A percentile compares a stretch with the other conserved stretches of the same genome.
Conservation (phyloP, 2,113 vertebrate genomes). For the Callopanchax toddi region DNA sequence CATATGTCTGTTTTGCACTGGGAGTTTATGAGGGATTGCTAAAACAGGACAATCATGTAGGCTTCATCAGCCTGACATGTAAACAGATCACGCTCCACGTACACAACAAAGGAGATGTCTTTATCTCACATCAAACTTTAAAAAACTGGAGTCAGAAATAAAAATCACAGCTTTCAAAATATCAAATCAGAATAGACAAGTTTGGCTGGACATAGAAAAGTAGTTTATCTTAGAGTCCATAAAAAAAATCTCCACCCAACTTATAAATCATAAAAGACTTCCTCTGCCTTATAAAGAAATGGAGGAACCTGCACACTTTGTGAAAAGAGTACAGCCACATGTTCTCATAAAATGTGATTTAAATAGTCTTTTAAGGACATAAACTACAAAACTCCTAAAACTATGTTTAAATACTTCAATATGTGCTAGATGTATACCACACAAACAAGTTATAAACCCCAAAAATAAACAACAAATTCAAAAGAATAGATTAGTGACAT, state of each 20-base stretch:
- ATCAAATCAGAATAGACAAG: neutral
- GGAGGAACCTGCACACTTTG: constrained; percentile 15
- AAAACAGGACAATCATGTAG: constrained; percentile 7
- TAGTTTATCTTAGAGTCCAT: constrained; percentile 12
- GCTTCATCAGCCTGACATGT: constrained; percentile 36
- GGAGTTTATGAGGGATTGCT: constrained; percentile 25
- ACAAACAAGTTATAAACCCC: too few species aligned
- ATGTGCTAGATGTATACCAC: neutral
- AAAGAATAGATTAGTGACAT: too few species aligned
- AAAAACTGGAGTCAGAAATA: neutral
- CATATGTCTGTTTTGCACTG: constrained; percentile 44
- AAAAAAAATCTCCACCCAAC: constrained; percentile 7
- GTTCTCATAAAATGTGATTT: constrained; percentile 21
- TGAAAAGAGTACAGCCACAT: neutral
- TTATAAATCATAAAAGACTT: constrained; percentile 4
- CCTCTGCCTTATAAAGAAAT: constrained; percentile 34
- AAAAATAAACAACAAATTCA: too few species aligned
- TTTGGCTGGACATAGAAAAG: constrained; percentile 23
- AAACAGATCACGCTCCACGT: constrained; percentile 39
- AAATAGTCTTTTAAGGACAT: constrained; percentile 29
- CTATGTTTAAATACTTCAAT: constrained; percentile 1
- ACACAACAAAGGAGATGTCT: neutral
- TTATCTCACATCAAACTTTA: constrained; percentile 1
- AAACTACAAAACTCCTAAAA: neutral
- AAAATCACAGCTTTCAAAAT: neutral